A percentile compares a stretch with the other conserved stretches of the same genome.
These are phyloP conservation scores for Hoplias malabaricus DNA, from an alignment of 2,113 vertebrate species.

Conservation along the genomic window DNA sequence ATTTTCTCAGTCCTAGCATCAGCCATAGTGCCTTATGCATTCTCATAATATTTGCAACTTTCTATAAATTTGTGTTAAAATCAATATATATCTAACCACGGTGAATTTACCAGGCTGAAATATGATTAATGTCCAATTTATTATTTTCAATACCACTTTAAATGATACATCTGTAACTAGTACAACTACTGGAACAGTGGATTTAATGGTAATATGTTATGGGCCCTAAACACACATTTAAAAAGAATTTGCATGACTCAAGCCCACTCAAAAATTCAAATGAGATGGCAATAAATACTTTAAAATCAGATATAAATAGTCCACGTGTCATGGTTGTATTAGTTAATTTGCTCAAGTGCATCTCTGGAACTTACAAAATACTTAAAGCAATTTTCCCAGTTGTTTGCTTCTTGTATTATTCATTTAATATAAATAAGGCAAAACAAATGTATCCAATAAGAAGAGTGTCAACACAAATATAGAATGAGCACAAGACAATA, in stretches of 20 bases:
- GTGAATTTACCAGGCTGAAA: no score
- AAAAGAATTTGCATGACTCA: no score
- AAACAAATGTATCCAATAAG: neutral
- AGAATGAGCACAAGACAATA: neutral
- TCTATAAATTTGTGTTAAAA: no score
- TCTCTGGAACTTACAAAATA: neutral
- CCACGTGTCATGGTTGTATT: neutral
- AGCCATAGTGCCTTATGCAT: no score
- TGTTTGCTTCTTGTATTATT: neutral
- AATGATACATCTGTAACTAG: neutral
- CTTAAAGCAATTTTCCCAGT: neutral
- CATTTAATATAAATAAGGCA: slow-evolving; percentile 12
- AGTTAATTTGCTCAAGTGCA: neutral
- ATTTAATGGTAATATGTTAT: neutral
- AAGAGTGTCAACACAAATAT: neutral
- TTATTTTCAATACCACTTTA: no score
- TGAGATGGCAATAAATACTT: neutral
- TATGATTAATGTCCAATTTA: no score
- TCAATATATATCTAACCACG: no score
- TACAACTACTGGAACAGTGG: neutral
- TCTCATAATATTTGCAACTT: no score
- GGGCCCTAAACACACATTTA: no score
- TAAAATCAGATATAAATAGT: neutral
- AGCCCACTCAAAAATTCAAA: no score
- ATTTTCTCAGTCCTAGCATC: no score